These are phyloP conservation scores for Cistogaster globosa DNA, from an alignment of 2,888 invertebrate genomes.

Conservation along the genomic window DNA sequence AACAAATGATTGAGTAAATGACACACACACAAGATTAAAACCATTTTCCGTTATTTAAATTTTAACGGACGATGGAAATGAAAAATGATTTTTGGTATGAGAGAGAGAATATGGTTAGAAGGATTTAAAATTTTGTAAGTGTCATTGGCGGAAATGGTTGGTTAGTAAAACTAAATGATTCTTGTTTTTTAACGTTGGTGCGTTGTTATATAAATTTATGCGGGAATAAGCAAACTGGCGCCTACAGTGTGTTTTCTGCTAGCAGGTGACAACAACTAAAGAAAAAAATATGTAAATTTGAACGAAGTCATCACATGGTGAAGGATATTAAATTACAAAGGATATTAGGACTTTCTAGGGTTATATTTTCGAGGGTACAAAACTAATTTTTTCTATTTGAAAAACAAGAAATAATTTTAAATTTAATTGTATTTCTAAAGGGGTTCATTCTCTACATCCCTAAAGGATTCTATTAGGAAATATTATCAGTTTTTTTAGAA, in stretches of 20 bases:
- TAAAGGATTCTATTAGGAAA: neutral
- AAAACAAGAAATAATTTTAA: no score
- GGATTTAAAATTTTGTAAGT: constrained; percentile 10
- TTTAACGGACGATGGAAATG: constrained; percentile 12
- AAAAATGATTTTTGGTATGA: constrained; percentile 10
- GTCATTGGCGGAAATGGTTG: constrained; percentile 51
- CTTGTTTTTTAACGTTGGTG: constrained; percentile 3
- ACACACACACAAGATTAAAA: neutral
- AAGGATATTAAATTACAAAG: no score
- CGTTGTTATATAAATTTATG: neutral
- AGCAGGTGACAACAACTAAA: no score
- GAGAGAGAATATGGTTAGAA: neutral
- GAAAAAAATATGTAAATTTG: no score
- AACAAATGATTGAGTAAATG: neutral
- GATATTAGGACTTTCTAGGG: no score
- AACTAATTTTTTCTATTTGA: no score
- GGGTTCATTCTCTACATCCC: neutral
- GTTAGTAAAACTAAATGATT: constrained; percentile 56
- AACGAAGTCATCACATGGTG: no score
- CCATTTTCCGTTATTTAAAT: constrained; percentile 46
- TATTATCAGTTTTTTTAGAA: no score
- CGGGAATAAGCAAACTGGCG: neutral
- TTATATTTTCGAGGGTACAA: no score
- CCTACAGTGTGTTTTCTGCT: neutral
- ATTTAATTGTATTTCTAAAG: neutral